phyloP scores from a whole-genome alignment of 2,797 vertebrate genomes.

The Loris lydekkerianus region DNA sequence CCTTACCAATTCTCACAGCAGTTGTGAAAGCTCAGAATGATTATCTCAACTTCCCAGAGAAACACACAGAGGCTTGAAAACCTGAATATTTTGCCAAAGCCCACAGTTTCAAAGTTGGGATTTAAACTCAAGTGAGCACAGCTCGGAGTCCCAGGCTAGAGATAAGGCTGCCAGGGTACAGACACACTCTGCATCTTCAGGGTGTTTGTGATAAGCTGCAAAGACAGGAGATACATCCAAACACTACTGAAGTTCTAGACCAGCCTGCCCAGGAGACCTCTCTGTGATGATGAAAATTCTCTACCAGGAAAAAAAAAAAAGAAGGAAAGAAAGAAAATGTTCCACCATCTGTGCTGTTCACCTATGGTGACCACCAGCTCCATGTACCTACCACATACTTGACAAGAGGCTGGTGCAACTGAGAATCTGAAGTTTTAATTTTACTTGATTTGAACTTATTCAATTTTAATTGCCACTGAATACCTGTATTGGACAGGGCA shows the following conservation, averaged over 20 bases:
- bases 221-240: background rate
- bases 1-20: background rate
- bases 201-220: background rate
- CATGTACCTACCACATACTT: background rate
- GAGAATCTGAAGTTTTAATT: slow-evolving; percentile 4
- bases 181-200: background rate
- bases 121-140: background rate
- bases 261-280: background rate
- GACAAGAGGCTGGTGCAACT: background rate
- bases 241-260: background rate
- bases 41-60: slow-evolving; percentile 28
- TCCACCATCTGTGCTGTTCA: background rate
- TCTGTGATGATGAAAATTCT: background rate
- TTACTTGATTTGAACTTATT: background rate
- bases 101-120: background rate
- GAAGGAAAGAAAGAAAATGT: background rate
- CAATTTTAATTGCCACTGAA: background rate
- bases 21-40: background rate
- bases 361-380: background rate
- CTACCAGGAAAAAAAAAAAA: background rate
- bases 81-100: background rate
- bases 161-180: background rate
- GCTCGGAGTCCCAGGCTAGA: background rate
- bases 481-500: background rate
- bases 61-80: background rate